Base-by-base conservation (phyloP, 2,797 vertebrate genomes). In the Enteromius mattozi region DNA sequence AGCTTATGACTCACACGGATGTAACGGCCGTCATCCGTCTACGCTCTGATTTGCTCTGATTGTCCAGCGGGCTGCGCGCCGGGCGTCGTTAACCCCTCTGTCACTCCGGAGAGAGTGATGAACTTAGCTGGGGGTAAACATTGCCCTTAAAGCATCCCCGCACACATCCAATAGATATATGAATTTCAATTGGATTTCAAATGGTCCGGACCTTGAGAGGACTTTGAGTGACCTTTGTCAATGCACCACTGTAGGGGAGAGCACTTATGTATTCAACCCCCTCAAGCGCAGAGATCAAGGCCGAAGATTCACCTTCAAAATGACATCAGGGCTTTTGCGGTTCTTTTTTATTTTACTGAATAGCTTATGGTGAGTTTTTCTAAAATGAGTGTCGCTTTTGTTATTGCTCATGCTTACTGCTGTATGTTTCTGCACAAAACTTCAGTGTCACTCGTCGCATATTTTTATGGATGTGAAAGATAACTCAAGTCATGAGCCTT, bases 91-190 rank as follows among this genome's bases (percentile, higher is more conserved):
- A 86, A 81, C 82, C 86, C 85, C 56, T 89, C 86, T 92, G 82
- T 91, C 89, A 90, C 88, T 91, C 92, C 81, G 88, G 89, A 89
- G 89, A 92, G 90, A 92, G 90, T 92, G 91, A 92, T 92, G 88
- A 90, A 84, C 86, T 89, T 88, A 90, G 33, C 81, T 84, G 81
- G 33, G 83, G 89, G 83, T 83, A 92, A 92, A 92, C 88, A 91
- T 79, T 90, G 87, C 88, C 87, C 88, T 86, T 72, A 86, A 88
- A 91, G 84, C 85, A 79, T 72, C 92, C 90, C 1, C 2, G 89
- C 71, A 86, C 56, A 86, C 88, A 66, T 86, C 87, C 86, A 91
- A 86, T 87, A 88, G 87, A 93, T 91, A 88, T 83, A 92, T 88
- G 89, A 86, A 78, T n/a, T 56, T 89, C 84, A 91, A 42, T 86